Base-by-base conservation (phyloP, 2,113 vertebrate species). In the Dolichotis patagonum region DNA sequence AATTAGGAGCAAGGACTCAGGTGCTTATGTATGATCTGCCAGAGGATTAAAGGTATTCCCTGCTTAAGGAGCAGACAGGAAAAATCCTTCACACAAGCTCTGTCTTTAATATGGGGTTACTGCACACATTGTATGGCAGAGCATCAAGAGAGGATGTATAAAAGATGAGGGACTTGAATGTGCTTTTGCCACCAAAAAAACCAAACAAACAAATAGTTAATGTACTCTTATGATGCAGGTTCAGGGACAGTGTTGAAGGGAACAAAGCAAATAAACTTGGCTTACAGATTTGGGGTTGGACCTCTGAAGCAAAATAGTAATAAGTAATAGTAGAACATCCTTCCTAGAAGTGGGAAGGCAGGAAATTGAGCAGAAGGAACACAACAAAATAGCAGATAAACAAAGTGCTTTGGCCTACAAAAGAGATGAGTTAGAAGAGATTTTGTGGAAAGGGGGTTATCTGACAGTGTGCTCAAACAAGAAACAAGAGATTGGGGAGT, bases 341-440 rank as follows among this genome's bases (percentile, higher is more conserved):
- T 92, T 24, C 52, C 30, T 82, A 65, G 71, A 85, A 56, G 16
- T 1, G 38, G 16, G 65, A 58, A 14, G 82, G 11, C 22, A 14
- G 20, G 82, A 75, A 84, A 60, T 69, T 3, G 16, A 85, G n/a
- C 58, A 91, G 58, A 95, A 93, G 49, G 67, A 93, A 60, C 80
- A n/a, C 46, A n/a, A 80, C 65, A 89, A 54, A 69, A 19, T 88
- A 77, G 87, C 43, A 94, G 60, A 80, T 80, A 95, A 84, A 35
- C 62, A 85, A 86, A 94, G 35, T 87, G 60, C 24, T 35, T 0
- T 60, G 85, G 56, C 0, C 82, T 95, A 91, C 65, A n/a, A 32
- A 86, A 93, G 75, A 84, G 62, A 35, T 52, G 30, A 32, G 35
- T 56, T 67, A 88, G 85, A 62, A 62, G 90, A 62, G 46, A 26